These are phyloP conservation scores for Biston betularia DNA, from an alignment of 2,888 invertebrate genomes.

Conservation along the genomic window DNA sequence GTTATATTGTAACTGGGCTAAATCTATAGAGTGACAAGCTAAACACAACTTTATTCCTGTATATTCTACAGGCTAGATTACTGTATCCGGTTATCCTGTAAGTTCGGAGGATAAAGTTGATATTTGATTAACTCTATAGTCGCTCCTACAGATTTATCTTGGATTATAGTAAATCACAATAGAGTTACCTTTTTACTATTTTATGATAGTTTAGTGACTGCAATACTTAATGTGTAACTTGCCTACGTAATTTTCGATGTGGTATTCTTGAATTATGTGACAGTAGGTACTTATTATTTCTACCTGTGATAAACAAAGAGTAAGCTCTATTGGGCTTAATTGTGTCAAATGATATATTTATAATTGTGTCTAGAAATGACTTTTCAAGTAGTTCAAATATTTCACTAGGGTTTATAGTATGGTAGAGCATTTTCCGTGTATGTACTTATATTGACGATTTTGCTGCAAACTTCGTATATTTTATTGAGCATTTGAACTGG, in stretches of 20 bases:
- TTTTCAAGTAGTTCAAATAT: slow-evolving; percentile 28
- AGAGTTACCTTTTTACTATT: slow-evolving; percentile 44
- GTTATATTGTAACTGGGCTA: slow-evolving; percentile 13
- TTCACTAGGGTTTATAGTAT: slow-evolving; percentile 20
- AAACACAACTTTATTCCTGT: not conserved
- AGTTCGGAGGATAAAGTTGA: not conserved
- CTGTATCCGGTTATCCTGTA: not conserved
- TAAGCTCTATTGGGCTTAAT: slow-evolving; percentile 45
- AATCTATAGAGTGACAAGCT: slow-evolving; percentile 13
- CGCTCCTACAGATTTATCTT: slow-evolving; percentile 21
- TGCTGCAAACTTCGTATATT: not conserved
- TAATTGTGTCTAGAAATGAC: slow-evolving; percentile 32
- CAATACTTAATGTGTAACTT: slow-evolving; percentile 29
- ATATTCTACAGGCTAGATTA: not conserved
- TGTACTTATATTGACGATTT: slow-evolving; percentile 11
- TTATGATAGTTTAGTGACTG: slow-evolving; percentile 24
- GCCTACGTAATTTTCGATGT: slow-evolving; percentile 24
- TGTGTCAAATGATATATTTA: slow-evolving; percentile 46
- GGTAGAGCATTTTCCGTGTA: slow-evolving; percentile 15
- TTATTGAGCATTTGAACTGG: not conserved
- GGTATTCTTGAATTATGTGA: slow-evolving; percentile 36
- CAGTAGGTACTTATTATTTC: slow-evolving; percentile 45
- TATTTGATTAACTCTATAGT: not conserved
- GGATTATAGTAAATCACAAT: slow-evolving; percentile 35
- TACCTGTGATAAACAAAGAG: slow-evolving; percentile 46